phyloP scores from a whole-genome alignment of 2,888 invertebrate genomes.

The Troides aeacus region DNA sequence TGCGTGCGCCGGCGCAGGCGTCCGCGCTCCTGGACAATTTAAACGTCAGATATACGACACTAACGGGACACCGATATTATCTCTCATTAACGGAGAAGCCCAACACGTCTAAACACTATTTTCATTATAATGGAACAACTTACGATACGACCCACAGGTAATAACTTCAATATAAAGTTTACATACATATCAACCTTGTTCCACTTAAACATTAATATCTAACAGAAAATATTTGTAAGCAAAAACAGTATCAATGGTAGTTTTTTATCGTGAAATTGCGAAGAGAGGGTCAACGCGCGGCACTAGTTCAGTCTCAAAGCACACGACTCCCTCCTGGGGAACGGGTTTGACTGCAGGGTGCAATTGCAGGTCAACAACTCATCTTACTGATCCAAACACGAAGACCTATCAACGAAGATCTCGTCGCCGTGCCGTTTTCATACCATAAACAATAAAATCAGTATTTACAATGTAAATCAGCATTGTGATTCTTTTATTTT shows the following conservation, averaged over 20 bases:
- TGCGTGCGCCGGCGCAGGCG: conserved; percentile 50
- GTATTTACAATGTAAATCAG: neutral
- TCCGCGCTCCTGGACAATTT: conserved; percentile 64
- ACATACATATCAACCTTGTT: neutral
- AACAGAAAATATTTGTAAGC: neutral
- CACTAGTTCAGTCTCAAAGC: conserved; percentile 26
- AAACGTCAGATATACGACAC: conserved; percentile 53
- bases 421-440: conserved; percentile 45
- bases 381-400: conserved; percentile 67
- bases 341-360: conserved; percentile 69
- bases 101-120: conserved; percentile 4
- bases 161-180: neutral
- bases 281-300: conserved; percentile 37
- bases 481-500: neutral
- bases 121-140: neutral
- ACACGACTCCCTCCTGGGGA: conserved; percentile 45
- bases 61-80: conserved; percentile 68
- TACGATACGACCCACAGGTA: neutral
- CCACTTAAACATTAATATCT: neutral
- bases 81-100: conserved; percentile 55
- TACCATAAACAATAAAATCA: neutral
- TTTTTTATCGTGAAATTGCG: conserved; percentile 47
- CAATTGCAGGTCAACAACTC: conserved; percentile 68
- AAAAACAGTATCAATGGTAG: conserved; percentile 39
- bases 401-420: conserved; percentile 66